These are phyloP conservation scores for Hystrix cristata DNA, from an alignment of 2,113 vertebrate genomes.

Conservation along the genomic window DNA sequence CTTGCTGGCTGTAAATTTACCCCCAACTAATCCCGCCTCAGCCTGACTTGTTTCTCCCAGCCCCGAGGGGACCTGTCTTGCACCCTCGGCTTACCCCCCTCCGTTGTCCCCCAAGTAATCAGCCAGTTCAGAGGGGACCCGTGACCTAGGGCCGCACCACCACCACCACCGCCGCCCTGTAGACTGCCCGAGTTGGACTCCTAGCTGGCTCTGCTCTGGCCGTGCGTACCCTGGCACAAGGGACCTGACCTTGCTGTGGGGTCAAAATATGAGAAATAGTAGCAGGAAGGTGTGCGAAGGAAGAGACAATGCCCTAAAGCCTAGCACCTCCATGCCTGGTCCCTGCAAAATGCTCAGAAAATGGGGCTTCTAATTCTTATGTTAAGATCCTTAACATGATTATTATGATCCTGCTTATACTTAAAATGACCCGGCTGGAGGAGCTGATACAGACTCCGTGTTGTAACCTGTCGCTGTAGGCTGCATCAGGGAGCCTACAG, in stretches of 20 bases:
- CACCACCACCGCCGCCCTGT: too few relatives aligned
- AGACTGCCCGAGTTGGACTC: too few relatives aligned
- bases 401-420: neutral
- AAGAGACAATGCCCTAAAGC: neutral
- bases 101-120: neutral
- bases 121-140: neutral
- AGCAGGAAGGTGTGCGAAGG: neutral
- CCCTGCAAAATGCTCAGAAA: neutral
- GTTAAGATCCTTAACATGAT: neutral
- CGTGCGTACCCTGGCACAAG: too few relatives aligned
- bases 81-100: neutral
- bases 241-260: neutral
- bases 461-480: too few relatives aligned
- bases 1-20: neutral
- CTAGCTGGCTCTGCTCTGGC: too few relatives aligned
- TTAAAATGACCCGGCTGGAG: neutral
- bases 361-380: neutral
- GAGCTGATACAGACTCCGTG: too few relatives aligned
- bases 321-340: neutral
- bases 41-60: neutral
- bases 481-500: too few relatives aligned
- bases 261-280: neutral
- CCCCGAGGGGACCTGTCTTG: neutral
- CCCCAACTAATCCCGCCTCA: neutral
- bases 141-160: neutral